Conservation (phyloP, 1,140 invertebrate species). For the Telenomus remus region DNA sequence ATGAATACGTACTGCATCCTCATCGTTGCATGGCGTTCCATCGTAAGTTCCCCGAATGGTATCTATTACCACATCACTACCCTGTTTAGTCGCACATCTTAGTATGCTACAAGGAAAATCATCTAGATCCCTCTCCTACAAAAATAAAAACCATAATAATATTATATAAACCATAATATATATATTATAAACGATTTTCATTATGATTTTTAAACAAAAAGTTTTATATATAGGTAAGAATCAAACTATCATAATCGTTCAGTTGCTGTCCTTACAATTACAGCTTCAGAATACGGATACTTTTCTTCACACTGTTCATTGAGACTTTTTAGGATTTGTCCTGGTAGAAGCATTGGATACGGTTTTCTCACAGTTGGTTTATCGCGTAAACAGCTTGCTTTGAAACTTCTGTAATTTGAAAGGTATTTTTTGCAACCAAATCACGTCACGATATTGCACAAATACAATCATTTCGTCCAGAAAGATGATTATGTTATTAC, state of each 20-base stretch:
- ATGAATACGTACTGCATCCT: constrained; percentile 8
- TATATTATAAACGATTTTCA: too few relatives aligned
- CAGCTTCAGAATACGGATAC: background rate
- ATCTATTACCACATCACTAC: background rate
- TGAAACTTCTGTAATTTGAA: background rate
- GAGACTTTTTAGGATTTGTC: constrained; percentile 5
- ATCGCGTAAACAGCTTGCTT: background rate
- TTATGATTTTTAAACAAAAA: too few relatives aligned
- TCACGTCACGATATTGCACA: too few relatives aligned
- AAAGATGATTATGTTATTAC: background rate
- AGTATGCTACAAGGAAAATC: constrained; percentile 3
- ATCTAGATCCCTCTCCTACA: background rate
- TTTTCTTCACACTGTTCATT: constrained; percentile 1
- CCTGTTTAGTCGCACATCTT: background rate
- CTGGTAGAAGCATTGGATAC: constrained; percentile 2
- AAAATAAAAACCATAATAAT: background rate
- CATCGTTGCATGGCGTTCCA: constrained; percentile 12
- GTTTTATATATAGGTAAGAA: background rate
- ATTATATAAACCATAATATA: too few relatives aligned
- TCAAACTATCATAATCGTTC: background rate
- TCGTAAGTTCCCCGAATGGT: constrained; percentile 1
- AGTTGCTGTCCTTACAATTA: constrained; percentile 1
- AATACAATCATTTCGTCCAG: too few relatives aligned
- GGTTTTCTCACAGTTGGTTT: background rate
- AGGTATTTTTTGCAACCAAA: background rate